Evolutionary conservation across 1,140 invertebrate genomes (phyloP), one percentile per base, ranked within the genome.

Genomic region (Ganaspis sp.): DNA sequence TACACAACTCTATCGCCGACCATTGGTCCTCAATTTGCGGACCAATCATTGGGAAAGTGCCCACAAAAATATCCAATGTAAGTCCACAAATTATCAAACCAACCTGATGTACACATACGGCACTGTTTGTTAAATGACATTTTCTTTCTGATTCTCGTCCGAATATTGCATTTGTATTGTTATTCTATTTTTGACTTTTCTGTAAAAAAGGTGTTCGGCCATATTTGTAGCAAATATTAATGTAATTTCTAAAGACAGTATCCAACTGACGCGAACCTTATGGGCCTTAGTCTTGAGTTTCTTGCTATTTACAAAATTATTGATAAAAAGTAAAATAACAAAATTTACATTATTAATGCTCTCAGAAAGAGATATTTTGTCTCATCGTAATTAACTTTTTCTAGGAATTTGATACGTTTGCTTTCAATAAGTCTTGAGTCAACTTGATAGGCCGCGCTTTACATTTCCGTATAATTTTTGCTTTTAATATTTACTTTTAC

Each of bases 51-150:
- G 93, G 92, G 92, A 93, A 93, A 94, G 89, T 93, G 91, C 90
- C 88, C 89, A 91, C 91, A 90, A 93, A 93, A 94, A 94, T 94
- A 94, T 94, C 93, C 93, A 94, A 94, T 94, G 94, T 95, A 95
- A 95, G 94, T 95, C 92, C 93, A 93, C 93, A 94, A 93, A 94
- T 94, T 94, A 94, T 94, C 92, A 93, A 93, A 92, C 92, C 80
- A 76, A 83, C 80, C 80, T 83, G 77, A 79, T 76, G 78, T 83
- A 83, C 76, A 80, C 86, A 76, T 82, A 15, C 53, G 49, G 71
- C 45, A 49, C 72, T 42, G 76, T 72, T 72, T 45, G 26, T 37
- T 11, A 74, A 64, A 70, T 73, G 70, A 69, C 42, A 34, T 70
- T 70, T 49, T 70, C 11, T 42, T 37, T 74, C 70, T 69, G 54